Conservation (phyloP, 2,888 invertebrate species). For the Phaedon cochleariae region DNA sequence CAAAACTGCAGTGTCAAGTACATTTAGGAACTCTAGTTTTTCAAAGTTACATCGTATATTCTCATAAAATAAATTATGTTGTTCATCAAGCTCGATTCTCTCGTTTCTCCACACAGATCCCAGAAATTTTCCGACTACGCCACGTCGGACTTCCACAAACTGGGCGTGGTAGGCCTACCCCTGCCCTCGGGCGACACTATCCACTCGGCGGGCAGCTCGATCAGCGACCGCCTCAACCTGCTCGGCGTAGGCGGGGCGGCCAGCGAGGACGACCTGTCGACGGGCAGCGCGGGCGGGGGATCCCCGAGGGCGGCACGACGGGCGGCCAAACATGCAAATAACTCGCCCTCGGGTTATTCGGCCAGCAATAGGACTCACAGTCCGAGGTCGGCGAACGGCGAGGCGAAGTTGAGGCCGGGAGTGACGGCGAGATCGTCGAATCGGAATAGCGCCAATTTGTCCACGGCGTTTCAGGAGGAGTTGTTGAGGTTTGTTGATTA, state of each 20-base stretch:
- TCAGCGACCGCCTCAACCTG: conserved; percentile 61
- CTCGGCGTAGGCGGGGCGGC: conserved; percentile 62
- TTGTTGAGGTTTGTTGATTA: conserved; percentile 70
- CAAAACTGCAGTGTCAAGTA: too few relatives aligned
- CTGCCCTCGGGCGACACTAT: conserved; percentile 62
- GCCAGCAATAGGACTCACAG: conserved; percentile 67
- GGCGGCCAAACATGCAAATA: conserved; percentile 61
- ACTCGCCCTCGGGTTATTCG: conserved; percentile 50
- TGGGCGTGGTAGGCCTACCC: too few relatives aligned
- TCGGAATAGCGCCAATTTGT: conserved; percentile 69
- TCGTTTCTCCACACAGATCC: neutral
- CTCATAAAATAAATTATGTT: too few relatives aligned
- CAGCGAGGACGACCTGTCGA: conserved; percentile 69
- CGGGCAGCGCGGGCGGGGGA: conserved; percentile 63
- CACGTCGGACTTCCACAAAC: conserved; percentile 48
- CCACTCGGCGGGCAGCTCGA: conserved; percentile 65
- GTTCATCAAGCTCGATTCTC: conserved; percentile 33
- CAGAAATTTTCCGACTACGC: conserved; percentile 45
- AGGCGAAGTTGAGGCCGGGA: conserved; percentile 67
- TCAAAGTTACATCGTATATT: too few relatives aligned
- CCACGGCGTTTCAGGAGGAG: conserved; percentile 81
- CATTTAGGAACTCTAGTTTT: too few relatives aligned
- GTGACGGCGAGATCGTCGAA: conserved; percentile 64
- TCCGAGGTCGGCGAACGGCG: conserved; percentile 68
- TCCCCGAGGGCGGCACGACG: conserved; percentile 56